A percentile compares a stretch with the other conserved stretches of the same genome.
Evolutionary conservation across 2,113 vertebrate genomes (phyloP).

Genomic region (Macrotus californicus): DNA sequence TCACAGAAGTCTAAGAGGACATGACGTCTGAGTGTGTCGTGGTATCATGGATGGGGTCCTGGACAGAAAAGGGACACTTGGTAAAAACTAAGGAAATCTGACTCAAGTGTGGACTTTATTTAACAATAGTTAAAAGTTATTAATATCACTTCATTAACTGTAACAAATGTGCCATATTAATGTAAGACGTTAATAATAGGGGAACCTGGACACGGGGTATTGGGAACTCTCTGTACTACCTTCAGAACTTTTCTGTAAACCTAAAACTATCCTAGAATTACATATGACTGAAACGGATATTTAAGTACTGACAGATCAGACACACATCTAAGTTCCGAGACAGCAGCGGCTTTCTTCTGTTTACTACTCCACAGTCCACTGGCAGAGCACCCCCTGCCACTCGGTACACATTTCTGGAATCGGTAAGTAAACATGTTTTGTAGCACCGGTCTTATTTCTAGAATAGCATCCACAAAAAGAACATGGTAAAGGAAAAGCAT

Average conservation of each 20-base stretch:
- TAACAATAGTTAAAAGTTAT: neutral
- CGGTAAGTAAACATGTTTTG: neutral
- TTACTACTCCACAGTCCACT: neutral
- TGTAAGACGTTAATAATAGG: neutral
- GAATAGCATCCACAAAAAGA: neutral
- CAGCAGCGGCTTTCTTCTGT: neutral
- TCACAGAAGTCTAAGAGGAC: neutral
- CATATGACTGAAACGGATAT: neutral
- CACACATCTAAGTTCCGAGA: neutral
- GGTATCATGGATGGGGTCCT: neutral
- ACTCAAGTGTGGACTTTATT: constrained; percentile 6
- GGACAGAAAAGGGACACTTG: neutral
- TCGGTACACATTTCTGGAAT: neutral
- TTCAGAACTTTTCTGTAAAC: neutral
- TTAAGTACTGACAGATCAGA: neutral
- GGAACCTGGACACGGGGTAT: neutral
- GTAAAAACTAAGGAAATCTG: neutral
- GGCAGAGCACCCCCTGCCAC: neutral
- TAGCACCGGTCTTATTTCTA: neutral
- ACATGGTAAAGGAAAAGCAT: neutral
- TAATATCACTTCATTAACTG: neutral
- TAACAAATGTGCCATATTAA: neutral
- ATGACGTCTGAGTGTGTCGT: neutral
- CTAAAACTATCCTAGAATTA: too few species aligned
- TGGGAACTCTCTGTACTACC: neutral